Conservation (phyloP, 2,113 vertebrate species). For the Coryphaenoides rupestris region DNA sequence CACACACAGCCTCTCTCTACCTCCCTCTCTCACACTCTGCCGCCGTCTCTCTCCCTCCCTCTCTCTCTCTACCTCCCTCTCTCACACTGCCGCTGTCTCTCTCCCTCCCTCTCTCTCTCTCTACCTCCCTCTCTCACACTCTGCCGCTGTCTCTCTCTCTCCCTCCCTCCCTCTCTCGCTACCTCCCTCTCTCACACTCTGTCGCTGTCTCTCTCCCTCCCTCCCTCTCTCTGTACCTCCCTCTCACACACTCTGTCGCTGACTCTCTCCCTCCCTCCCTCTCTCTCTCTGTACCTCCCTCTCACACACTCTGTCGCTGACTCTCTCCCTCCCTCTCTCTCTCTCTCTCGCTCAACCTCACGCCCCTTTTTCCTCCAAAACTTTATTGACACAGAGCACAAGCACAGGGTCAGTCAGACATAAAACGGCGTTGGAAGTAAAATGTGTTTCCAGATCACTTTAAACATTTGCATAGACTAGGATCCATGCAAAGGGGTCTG, state of each 20-base stretch:
- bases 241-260: neutral
- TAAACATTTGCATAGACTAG: too few relatives aligned
- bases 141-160: slow-evolving; percentile 16
- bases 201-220: neutral
- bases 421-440: too few relatives aligned
- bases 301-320: neutral
- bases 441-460: too few relatives aligned
- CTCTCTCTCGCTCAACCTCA: slow-evolving; percentile 59
- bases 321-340: neutral
- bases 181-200: neutral
- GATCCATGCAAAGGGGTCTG: too few relatives aligned
- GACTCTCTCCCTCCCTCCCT: neutral
- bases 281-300: neutral
- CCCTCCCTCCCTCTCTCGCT: neutral
- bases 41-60: slow-evolving; percentile 35
- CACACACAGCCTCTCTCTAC: slow-evolving; percentile 34
- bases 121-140: slow-evolving; percentile 5
- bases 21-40: slow-evolving; percentile 57
- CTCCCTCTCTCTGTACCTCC: neutral
- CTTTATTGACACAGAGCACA: too few relatives aligned
- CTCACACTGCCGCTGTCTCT: slow-evolving; percentile 32
- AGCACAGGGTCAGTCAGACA: too few relatives aligned
- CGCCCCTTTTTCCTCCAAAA: slow-evolving; percentile 21
- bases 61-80: slow-evolving; percentile 16
- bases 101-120: slow-evolving; percentile 28